phyloP scores from a whole-genome alignment of 2,888 invertebrate genomes.

The Tholera decimalis region DNA sequence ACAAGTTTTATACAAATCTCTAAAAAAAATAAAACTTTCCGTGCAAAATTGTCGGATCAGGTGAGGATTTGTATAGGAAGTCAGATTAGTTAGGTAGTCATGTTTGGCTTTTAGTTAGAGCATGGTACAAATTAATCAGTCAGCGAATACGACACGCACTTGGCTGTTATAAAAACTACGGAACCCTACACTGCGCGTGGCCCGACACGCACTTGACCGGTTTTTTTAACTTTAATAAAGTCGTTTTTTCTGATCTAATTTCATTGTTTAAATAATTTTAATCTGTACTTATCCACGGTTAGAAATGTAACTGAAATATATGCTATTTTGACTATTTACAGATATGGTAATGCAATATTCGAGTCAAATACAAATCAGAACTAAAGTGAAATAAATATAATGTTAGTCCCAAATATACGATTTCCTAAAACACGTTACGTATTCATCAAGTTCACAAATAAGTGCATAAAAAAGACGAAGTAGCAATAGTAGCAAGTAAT shows the following conservation, averaged over 20 bases:
- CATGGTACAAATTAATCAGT: no score
- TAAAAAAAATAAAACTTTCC: no score
- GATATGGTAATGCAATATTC: not conserved
- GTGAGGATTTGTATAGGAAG: no score
- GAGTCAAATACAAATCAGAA: not conserved
- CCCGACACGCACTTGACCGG: no score
- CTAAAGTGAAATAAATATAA: slow-evolving; percentile 15
- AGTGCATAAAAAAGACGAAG: slow-evolving; percentile 17
- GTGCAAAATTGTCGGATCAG: no score
- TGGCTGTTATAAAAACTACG: no score
- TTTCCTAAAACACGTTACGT: slow-evolving; percentile 16
- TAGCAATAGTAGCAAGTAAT: slow-evolving; percentile 25
- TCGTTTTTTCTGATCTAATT: not conserved
- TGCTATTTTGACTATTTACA: not conserved
- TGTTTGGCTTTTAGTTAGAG: no score
- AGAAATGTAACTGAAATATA: not conserved
- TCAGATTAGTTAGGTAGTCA: no score
- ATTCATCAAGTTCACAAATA: slow-evolving; percentile 33
- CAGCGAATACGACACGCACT: no score
- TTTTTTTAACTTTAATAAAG: not conserved
- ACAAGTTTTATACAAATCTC: no score
- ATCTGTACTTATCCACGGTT: not conserved
- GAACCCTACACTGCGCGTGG: no score
- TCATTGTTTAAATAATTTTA: not conserved
- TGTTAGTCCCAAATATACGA: slow-evolving; percentile 5